Base-by-base conservation (phyloP, 2,888 invertebrate genomes). In the Stramonita haemastoma region DNA sequence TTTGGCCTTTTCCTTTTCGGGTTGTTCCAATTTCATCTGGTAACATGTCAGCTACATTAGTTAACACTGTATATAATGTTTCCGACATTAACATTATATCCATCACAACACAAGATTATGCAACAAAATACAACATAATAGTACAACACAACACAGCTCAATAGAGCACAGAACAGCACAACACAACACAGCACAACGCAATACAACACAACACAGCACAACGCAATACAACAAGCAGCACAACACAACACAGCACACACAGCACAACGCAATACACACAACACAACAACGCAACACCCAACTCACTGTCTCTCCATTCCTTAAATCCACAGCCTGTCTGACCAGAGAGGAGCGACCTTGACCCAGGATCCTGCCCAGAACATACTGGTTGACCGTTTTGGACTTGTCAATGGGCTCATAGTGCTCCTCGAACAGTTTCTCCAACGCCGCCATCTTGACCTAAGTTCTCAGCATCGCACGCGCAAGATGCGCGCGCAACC, bases 301-400 rank as follows among this genome's bases (percentile, higher is more conserved):
- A 73, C 70, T 87, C 46, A 87, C 87, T 22, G 15, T 19, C 73
- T 87, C 73, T 46, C 46, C 73, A 66, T 34, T n/a, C 32, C 17
- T 34, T 2, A 73, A 0, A 73, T 87, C 87, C 87, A 87, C 87
- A n/a, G 87, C 87, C 34, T 73, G 11, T 1, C 87, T 34, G 17
- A 87, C 87, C 70, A 73, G 34, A 11, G 87, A 87, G 26, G 73
- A 87, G 26, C 87, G 70, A 32, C 87, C 87, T 46, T 87, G 87
- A n/a, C 87, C 87, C 73, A 87, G 87, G 22, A 87, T 87, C 36
- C 5, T 32, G 1, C 87, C 87, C 29, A 87, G 70, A 32, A 87
- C 15, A 46, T 66, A 87, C 26, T 73, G 60, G 36, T 32, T 70
- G 13, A 87, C 87, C 34, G 22, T 8, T 46, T 87, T 73, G 19